Evolutionary conservation across 2,113 vertebrate genomes (phyloP), one percentile per base, ranked within the genome.

Genomic region (Lophius piscatorius): DNA sequence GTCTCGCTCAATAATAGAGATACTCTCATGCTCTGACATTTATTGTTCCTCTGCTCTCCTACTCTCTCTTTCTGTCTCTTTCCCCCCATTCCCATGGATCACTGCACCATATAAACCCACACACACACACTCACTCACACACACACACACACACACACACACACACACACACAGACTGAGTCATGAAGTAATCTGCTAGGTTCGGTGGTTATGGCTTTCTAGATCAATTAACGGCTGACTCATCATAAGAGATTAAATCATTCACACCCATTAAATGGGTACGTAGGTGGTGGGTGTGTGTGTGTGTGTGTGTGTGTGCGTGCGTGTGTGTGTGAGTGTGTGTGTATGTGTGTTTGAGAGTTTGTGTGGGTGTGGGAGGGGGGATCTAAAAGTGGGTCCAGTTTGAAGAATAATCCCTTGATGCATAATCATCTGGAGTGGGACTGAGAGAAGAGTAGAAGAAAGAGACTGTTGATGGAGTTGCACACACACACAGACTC

Each of bases 161-260:
- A 4, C 41, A 23, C 22, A 2, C 56, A 0, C 42, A 26, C 29
- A 22, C 36, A 16, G 26, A 44, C 34, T 34, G 23, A 77, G 31
- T 70, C 63, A 65, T 84, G 81, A 83, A 72, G 74, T 81, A 76
- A 82, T 81, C 70, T 70, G 51, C 35, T 22, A 68, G 60, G 69
- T 82, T 72, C 41, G 13, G 45, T 70, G 47, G 62, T 72, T 66
- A 67, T 70, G 63, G 73, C 76, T 49, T 69, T 63, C 63, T 73
- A 47, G 20, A 74, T 63, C 54, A 79, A 75, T 86, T 81, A 84
- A 63, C 18, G 42, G 38, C 56, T 72, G 74, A 70, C 42, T 87
- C 72, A 78, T 67, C 55, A 38, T 76, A 34, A 35, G 20, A 51
- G 52, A 67, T 76, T 71, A 80, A 75, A 74, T 76, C 68, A 65